Evolutionary conservation across 2,797 vertebrate species (phyloP), one percentile per base, ranked within the genome.

Genomic region (Cygnus olor): DNA sequence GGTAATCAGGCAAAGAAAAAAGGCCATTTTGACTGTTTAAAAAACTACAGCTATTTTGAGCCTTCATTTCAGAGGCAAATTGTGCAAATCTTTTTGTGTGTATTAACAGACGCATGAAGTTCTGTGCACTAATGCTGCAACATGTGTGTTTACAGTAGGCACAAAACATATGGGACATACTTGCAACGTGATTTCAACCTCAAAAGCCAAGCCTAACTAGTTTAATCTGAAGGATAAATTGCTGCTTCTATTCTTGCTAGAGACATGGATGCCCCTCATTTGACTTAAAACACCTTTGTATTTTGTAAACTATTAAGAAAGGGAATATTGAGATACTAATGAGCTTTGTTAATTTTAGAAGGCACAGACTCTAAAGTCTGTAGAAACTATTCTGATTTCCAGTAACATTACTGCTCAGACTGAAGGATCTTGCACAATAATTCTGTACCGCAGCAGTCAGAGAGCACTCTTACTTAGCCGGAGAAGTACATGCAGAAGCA

Each of bases 171-270:
- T 0, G 2, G 22, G 63, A 65, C 64, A 27, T 3, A 61, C 2
- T 9, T 10, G 27, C 88, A 93, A 17, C 16, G 38, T 13, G 61
- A 95, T 87, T 94, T 85, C 93, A 87, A 54, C 45, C 76, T 87
- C 90, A 94, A 80, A 95, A 96, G 91, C 87, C 86, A 94, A 93
- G 91, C n/a, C 72, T 58, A 89, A 90, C 90, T 69, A 74, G 84
- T 95, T 95, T 90, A 92, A 95, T 86, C 72, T 80, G 20, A 90
- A 66, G 54, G 69, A 90, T 92, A 93, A 95, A 96, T 87, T 87
- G 94, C 74, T 89, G 80, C 56, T 85, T 92, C 87, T 92, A 42
- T 88, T 88, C 58, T 69, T 66, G 54, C 73, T 73, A 78, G 45
- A 93, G 69, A 65, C 10, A 80, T 2, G 28, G 57, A 54, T 65